Evolutionary conservation across 2,113 vertebrate genomes (phyloP), one percentile per base, ranked within the genome.

Genomic region (Choloepus hoffmanni): DNA sequence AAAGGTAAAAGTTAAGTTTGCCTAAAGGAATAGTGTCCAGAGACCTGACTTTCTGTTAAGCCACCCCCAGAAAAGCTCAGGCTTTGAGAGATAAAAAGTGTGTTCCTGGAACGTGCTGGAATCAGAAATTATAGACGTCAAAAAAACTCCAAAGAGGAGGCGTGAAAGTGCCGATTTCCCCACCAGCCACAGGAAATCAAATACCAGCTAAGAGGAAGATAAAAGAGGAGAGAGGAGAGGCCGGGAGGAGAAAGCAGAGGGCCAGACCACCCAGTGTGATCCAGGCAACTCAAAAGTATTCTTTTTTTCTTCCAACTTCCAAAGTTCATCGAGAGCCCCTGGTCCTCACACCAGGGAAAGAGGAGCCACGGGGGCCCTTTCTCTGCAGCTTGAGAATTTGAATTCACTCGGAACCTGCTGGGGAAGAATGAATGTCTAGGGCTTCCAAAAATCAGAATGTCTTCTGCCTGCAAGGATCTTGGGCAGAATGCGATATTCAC

Each of bases 41-140:
- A 76, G 85, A 74, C 30, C 26, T 74, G 48, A 62, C 36, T 81
- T 87, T 83, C 83, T 68, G 21, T 79, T 79, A 91, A 89, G 24
- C 16, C 67, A 19, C 58, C 6, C 18, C 18, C 26, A n/a, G 53
- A 84, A 33, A 73, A 45, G 8, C 30, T 68, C 70, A 92, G 48
- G 78, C 8, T 90, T 73, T 33, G 13, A 0, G 7, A 89, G 74
- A 73, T 62, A 74, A 65, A 89, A 81, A 85, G n/a, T 28, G 13
- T 33, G 14, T 70, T 33, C 33, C 50, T 89, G 50, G 60, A 76
- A 72, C 82, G 62, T n/a, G 53, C 26, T 68, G 18, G 78, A 89
- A 93, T 81, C 72, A 50, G 78, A 91, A 85, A 85, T 83, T 23
- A 91, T 33, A 62, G 90, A 67, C 53, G 40, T 85, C 53, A 85